Conservation (phyloP, 2,113 vertebrate genomes). For the Neomonachus schauinslandi region DNA sequence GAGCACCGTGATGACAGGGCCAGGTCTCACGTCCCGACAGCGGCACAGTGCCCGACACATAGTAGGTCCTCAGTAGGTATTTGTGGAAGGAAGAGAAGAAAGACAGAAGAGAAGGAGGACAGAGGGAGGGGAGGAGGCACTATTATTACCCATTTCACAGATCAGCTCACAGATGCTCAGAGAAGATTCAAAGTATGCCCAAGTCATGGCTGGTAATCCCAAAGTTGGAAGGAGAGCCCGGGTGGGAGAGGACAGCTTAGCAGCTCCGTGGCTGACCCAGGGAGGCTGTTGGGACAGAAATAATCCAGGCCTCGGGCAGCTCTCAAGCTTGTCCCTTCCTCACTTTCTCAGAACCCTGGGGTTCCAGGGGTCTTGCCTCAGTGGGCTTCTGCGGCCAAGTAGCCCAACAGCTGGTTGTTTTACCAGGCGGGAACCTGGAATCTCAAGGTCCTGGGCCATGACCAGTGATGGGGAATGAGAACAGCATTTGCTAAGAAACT, state of each 20-base stretch:
- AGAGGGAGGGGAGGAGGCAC: accelerated
- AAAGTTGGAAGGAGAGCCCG: neutral
- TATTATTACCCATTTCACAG: neutral
- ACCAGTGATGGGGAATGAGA: neutral
- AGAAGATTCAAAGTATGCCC: neutral
- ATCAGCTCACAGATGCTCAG: neutral
- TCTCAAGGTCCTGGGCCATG: neutral
- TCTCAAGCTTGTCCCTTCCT: neutral
- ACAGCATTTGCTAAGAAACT: neutral
- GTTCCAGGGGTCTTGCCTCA: neutral
- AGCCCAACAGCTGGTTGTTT: neutral
- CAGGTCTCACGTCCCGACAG: neutral
- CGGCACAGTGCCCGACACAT: accelerated
- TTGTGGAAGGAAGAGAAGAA: neutral
- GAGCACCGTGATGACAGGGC: accelerated
- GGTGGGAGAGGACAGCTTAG: too few relatives aligned
- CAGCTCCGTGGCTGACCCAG: neutral
- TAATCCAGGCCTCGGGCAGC: neutral
- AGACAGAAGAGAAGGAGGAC: too few relatives aligned
- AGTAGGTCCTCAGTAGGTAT: neutral
- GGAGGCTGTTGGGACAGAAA: neutral
- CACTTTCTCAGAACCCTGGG: neutral
- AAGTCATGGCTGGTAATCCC: neutral
- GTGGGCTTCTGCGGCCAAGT: neutral
- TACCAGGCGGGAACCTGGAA: neutral